Evolutionary conservation across 2,797 vertebrate species (phyloP).

Genomic region (Gadopsis bispinosus): DNA sequence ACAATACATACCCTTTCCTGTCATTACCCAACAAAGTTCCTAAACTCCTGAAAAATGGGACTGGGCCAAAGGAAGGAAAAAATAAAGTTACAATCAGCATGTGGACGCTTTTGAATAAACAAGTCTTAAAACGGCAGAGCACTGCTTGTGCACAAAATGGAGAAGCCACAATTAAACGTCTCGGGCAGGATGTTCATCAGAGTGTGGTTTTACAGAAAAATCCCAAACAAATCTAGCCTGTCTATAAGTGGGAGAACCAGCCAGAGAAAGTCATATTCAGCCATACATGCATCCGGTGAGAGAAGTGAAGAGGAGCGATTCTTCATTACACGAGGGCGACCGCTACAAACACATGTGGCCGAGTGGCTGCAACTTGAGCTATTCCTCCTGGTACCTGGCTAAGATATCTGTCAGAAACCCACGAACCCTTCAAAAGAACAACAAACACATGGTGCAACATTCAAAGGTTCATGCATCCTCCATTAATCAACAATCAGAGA

Average conservation of each 20-base stretch:
- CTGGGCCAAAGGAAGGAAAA: slow-evolving; percentile 36
- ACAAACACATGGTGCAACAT: slow-evolving; percentile 58
- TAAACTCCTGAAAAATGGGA: slow-evolving; percentile 24
- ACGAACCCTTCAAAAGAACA: slow-evolving; percentile 53
- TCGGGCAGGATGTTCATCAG: slow-evolving; percentile 85
- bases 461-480: slow-evolving; percentile 31
- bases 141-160: slow-evolving; percentile 71
- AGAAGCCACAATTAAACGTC: slow-evolving; percentile 80
- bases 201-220: slow-evolving; percentile 80
- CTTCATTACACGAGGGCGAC: slow-evolving; percentile 41
- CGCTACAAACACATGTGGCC: slow-evolving; percentile 57
- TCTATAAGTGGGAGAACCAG: slow-evolving; percentile 72
- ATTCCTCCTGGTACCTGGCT: slow-evolving; percentile 61
- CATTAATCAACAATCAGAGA: slow-evolving; percentile 60
- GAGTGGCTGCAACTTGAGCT: slow-evolving; percentile 65
- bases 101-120: slow-evolving; percentile 80
- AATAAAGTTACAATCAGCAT: slow-evolving; percentile 73
- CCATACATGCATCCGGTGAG: slow-evolving; percentile 42
- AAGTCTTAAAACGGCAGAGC: slow-evolving; percentile 74
- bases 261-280: slow-evolving; percentile 69
- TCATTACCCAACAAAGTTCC: slow-evolving; percentile 8
- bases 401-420: slow-evolving; percentile 56
- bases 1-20: not conserved
- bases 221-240: slow-evolving; percentile 74
- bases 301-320: slow-evolving; percentile 56